phyloP scores from a whole-genome alignment of 2,113 vertebrate genomes.

The Aspiorhynchus laticeps region DNA sequence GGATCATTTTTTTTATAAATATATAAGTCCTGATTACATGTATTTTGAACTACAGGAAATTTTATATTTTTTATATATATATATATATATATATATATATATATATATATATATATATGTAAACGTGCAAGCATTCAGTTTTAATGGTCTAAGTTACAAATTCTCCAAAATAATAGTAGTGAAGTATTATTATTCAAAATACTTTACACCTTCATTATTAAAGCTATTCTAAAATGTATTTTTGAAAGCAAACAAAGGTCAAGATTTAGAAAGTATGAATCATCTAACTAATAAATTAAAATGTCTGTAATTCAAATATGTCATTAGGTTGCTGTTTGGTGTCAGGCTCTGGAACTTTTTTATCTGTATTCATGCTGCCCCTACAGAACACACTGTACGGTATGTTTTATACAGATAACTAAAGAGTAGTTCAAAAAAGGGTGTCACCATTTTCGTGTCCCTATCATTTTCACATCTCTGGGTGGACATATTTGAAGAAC shows the following conservation, averaged over 20 bases:
- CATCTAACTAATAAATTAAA: neutral
- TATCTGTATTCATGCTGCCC: slow-evolving; percentile 10
- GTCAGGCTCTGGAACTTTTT: neutral
- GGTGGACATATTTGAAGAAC: slow-evolving; percentile 15
- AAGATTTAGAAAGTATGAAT: neutral
- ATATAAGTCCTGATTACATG: neutral
- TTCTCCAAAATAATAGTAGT: neutral
- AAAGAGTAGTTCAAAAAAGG: slow-evolving; percentile 17
- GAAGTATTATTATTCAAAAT: neutral
- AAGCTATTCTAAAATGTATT: neutral
- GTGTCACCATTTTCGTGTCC: slow-evolving; percentile 25
- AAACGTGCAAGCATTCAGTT: neutral
- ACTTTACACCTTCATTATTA: neutral
- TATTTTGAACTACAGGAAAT: neutral
- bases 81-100: too few relatives aligned
- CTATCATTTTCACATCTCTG: neutral
- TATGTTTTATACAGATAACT: slow-evolving; percentile 51
- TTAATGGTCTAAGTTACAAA: neutral
- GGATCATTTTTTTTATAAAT: neutral
- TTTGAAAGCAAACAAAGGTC: neutral
- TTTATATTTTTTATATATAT: too few relatives aligned
- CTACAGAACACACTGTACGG: slow-evolving; percentile 16
- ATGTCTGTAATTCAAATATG: neutral
- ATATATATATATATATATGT: too few relatives aligned
- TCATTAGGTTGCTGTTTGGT: neutral